Conservation (phyloP, 2,888 invertebrate genomes). For the Cetonia aurata region DNA sequence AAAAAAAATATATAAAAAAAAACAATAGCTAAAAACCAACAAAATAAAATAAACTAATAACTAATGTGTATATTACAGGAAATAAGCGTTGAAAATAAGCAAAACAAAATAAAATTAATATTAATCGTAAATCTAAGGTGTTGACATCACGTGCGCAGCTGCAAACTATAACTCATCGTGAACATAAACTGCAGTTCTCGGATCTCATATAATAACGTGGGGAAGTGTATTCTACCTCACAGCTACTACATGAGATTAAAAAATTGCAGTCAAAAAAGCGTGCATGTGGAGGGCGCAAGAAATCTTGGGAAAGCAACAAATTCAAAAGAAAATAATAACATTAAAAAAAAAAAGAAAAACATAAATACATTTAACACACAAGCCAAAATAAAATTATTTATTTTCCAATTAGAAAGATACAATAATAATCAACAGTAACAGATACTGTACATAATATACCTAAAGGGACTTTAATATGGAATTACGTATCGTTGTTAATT, state of each 20-base stretch:
- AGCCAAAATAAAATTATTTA: too few species aligned
- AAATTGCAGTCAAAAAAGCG: slow-evolving; percentile 69
- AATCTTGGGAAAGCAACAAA: slow-evolving; percentile 46
- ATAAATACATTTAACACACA: slow-evolving; percentile 1
- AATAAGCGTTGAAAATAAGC: slow-evolving; percentile 65
- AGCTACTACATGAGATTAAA: slow-evolving; percentile 99
- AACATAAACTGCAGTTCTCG: slow-evolving; percentile 72
- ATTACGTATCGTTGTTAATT: slow-evolving; percentile 1
- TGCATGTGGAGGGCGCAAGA: slow-evolving; percentile 47
- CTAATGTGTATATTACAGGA: slow-evolving; percentile 57
- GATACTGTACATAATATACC: not conserved
- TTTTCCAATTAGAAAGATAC: not conserved
- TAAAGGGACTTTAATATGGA: slow-evolving; percentile 2
- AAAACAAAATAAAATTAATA: slow-evolving; percentile 61
- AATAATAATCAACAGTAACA: not conserved
- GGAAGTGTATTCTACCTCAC: slow-evolving; percentile 78
- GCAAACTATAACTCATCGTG: slow-evolving; percentile 43
- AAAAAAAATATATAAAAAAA: too few species aligned
- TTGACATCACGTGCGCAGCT: slow-evolving; percentile 38
- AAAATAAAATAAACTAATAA: slow-evolving; percentile 32
- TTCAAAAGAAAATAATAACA: slow-evolving; percentile 52
- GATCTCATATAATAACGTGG: slow-evolving; percentile 92
- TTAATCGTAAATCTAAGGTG: slow-evolving; percentile 21
- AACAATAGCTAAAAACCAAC: not conserved
- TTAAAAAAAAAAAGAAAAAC: slow-evolving; percentile 51